Evolutionary conservation across 2,113 vertebrate genomes (phyloP).

Genomic region (Bubo bubo): DNA sequence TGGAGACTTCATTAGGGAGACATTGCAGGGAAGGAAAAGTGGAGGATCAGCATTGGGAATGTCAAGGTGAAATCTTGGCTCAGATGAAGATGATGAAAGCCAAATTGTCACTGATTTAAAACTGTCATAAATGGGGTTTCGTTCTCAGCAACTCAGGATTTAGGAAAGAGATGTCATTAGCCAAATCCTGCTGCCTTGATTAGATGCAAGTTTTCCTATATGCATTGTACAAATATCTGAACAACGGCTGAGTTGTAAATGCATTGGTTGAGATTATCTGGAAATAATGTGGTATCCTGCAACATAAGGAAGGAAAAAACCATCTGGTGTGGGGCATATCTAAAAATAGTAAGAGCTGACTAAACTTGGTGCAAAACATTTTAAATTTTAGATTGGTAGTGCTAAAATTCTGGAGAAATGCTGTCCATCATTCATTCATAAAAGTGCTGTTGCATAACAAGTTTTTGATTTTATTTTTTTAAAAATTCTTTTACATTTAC

Average conservation of each 20-base stretch:
- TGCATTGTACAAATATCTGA: neutral
- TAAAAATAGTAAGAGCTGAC: neutral
- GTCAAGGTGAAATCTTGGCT: neutral
- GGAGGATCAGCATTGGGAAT: neutral
- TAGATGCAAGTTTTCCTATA: neutral
- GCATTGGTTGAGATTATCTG: neutral
- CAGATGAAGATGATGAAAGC: neutral
- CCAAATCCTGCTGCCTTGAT: neutral
- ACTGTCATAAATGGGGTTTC: neutral
- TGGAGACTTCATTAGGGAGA: slow-evolving; percentile 4
- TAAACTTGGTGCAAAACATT: neutral
- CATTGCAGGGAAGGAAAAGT: neutral
- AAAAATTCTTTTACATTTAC: neutral
- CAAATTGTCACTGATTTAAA: neutral
- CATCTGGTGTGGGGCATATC: neutral
- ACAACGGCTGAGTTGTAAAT: neutral
- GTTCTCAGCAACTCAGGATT: neutral
- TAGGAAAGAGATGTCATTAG: neutral
- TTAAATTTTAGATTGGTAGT: neutral
- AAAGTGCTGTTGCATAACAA: neutral
- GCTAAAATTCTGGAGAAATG: neutral
- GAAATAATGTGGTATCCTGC: neutral
- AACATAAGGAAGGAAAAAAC: neutral
- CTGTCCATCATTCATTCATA: neutral
- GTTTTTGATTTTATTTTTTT: neutral